phyloP scores from a whole-genome alignment of 1,140 invertebrate species.

The Ylistrum balloti region DNA sequence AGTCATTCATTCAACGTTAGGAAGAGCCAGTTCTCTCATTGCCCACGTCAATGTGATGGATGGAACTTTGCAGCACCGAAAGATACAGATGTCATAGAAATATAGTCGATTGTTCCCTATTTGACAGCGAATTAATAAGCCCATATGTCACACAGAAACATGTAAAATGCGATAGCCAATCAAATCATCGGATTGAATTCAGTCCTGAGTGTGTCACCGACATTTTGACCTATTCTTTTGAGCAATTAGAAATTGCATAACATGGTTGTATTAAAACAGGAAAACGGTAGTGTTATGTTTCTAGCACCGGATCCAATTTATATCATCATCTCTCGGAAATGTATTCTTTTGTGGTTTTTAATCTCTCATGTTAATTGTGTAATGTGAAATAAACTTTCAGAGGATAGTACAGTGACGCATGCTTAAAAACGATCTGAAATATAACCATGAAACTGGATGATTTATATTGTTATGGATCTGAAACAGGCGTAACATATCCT shows the following conservation, averaged over 20 bases:
- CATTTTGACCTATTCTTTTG: constrained; percentile 34
- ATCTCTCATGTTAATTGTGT: constrained; percentile 28
- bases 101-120: constrained; percentile 53
- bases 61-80: constrained; percentile 51
- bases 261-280: neutral
- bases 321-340: constrained; percentile 12
- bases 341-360: constrained; percentile 27
- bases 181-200: constrained; percentile 46
- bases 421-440: neutral
- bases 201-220: constrained; percentile 24
- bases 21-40: constrained; percentile 38
- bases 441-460: constrained; percentile 9
- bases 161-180: constrained; percentile 41
- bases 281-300: constrained; percentile 3
- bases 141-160: constrained; percentile 50
- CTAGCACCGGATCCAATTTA: constrained; percentile 4
- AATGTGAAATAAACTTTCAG: constrained; percentile 18
- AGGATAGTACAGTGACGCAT: constrained; percentile 23
- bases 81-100: constrained; percentile 50
- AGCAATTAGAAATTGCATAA: constrained; percentile 20
- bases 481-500: neutral
- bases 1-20: constrained; percentile 16
- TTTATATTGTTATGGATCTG: neutral
- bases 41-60: constrained; percentile 54
- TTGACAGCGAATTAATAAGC: constrained; percentile 59